Base-by-base conservation (phyloP, 2,797 vertebrate species). In the Lagodon rhomboides region DNA sequence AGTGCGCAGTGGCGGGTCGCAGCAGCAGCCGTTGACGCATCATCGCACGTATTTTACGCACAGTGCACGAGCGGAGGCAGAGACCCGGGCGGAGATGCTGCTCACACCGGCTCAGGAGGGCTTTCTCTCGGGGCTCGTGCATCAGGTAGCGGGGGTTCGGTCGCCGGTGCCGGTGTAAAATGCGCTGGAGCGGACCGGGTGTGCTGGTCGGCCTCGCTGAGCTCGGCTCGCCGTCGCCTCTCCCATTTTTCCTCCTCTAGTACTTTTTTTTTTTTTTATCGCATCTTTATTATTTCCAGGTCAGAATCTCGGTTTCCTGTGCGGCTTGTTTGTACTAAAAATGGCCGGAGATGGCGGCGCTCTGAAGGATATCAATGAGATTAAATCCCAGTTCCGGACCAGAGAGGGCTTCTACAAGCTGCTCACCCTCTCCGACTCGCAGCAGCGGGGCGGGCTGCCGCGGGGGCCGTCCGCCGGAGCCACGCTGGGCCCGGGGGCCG, bases 301-400 rank as follows among this genome's bases (percentile, higher is more conserved):
- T 95, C 95, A 94, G 23, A 87, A 87, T 82, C 76, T 58, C 77
- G 3, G 91, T 90, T 95, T 95, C 95, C 94, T 94, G 94, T 94
- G 94, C 93, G 94, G 94, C 92, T 91, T 87, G 93, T 94, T 91
- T 89, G 93, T 82, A 90, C 93, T 94, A 89, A 96, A 96, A 83
- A 96, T 96, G 96, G 96, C 96, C 94, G 95, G 95, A 92, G 96
- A 96, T 95, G 95, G 95, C 93, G 95, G 95, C 89, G 93, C 95
- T 89, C 92, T 96, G 91, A 94, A 96, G 92, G 95, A 96, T 95
- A 94, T 96, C 89, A 96, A 96, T 93, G 97, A 97, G 93, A 97
- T 98, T 91, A 98, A 98, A 94, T 97, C 96, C 66, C 97, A 97
- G 94, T 98, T 98, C 92, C 95, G 97, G 83, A 98, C 97, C 88